Base-by-base conservation (phyloP, 2,888 invertebrate genomes). In the Melieria omissa region DNA sequence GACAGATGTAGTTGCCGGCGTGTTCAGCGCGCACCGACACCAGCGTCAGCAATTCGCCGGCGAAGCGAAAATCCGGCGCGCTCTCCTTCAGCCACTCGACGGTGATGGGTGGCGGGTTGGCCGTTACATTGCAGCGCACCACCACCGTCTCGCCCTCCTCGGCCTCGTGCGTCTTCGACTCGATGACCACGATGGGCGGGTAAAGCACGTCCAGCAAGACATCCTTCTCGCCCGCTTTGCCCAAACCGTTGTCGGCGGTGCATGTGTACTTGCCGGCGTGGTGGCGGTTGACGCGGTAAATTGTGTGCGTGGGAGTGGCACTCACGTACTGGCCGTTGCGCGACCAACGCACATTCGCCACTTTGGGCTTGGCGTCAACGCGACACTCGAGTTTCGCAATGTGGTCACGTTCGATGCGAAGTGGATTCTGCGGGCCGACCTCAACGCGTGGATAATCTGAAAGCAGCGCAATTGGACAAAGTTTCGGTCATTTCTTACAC, bases 191-290 rank as follows among this genome's bases (percentile, higher is more conserved):
- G 55, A 92, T 90, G 0, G 96, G 96, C 3, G 94, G 92, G 83
- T 92, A 96, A 0, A 95, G 90, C 0, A 96, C 95, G 81, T 96
- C 96, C 47, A 97, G 87, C 44, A 90, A 88, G 52, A 96, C 90
- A 77, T 95, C 95, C 78, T 92, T 92, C 82, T 95, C 94, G 9
- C 95, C 95, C 0, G 91, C 89, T 80, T 92, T 91, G 0, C 93
- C 94, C 7, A 96, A 88, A 0, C 94, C 93, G 83, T 97, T 97
- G 85, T 96, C 95, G 1, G 96, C 96, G 57, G 91, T 91, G 85
- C 96, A 97, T 0, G 93, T 93, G 85, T 96, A 96, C 78, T 92
- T 94, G 41, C 96, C 96, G n/a, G 95, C 93, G 82, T 96, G 96
- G 83, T 94, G 93, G 2, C 92, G 89, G 63, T 93, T 92, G 10